phyloP scores from a whole-genome alignment of 2,797 vertebrate genomes.

The Macropus fuliginosus region DNA sequence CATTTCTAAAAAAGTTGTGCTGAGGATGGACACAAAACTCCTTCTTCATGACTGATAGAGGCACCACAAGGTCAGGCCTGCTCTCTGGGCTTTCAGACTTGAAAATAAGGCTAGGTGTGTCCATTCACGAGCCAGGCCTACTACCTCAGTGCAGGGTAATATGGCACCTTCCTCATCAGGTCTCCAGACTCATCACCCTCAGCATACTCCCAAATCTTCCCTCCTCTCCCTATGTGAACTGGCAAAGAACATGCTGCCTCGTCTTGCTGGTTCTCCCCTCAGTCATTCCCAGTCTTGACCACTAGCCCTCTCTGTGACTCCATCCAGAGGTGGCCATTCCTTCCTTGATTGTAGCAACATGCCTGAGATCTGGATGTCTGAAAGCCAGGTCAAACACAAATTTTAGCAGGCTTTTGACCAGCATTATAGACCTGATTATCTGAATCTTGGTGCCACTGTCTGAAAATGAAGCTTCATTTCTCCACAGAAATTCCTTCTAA shows the following conservation, averaged over 20 bases:
- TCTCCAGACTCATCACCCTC: background rate
- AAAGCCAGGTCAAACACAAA: slow-evolving; percentile 12
- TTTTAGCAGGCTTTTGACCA: slow-evolving; percentile 15
- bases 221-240: background rate
- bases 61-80: background rate
- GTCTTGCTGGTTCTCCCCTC: background rate
- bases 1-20: background rate
- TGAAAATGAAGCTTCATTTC: background rate
- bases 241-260: background rate
- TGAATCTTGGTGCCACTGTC: slow-evolving; percentile 12
- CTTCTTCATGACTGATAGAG: background rate
- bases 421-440: slow-evolving; percentile 28
- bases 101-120: background rate
- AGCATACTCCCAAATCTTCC: background rate
- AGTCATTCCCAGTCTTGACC: background rate
- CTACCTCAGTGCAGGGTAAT: background rate
- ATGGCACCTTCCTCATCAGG: background rate
- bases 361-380: background rate
- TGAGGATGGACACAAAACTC: background rate
- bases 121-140: background rate
- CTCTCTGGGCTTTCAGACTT: background rate
- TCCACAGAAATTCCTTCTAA: slow-evolving; percentile 17
- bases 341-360: slow-evolving; percentile 7
- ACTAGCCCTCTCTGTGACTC: too few relatives aligned
- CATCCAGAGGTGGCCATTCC: background rate